phyloP scores from a whole-genome alignment of 2,113 vertebrate genomes.

The Plotosus lineatus region DNA sequence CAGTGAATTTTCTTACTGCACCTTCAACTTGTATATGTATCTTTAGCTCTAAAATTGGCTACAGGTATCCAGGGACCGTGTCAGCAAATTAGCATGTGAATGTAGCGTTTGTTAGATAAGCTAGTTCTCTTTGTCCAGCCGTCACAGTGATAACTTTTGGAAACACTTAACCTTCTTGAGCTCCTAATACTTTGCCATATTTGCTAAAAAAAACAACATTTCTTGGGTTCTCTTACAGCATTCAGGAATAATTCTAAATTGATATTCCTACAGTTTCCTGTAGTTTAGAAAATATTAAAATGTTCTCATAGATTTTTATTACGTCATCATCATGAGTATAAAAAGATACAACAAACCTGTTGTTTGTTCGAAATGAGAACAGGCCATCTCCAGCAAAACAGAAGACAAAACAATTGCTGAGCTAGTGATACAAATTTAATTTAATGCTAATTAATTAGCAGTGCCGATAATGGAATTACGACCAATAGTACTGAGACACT shows the following conservation, averaged over 20 bases:
- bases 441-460: neutral
- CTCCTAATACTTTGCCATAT: neutral
- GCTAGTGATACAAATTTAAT: neutral
- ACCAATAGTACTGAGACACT: neutral
- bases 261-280: neutral
- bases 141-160: neutral
- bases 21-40: neutral
- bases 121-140: neutral
- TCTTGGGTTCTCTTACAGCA: neutral
- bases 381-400: neutral
- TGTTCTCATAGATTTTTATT: neutral
- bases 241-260: neutral
- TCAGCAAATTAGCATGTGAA: neutral
- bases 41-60: neutral
- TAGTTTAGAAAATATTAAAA: neutral
- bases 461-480: neutral
- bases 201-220: neutral
- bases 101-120: neutral
- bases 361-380: neutral
- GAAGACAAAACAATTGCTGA: neutral
- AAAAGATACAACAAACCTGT: neutral
- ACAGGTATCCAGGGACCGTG: neutral
- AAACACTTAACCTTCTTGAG: neutral
- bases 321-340: neutral
- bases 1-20: neutral